These are phyloP conservation scores for Caenorhabditis brenneri DNA, from an alignment of 1,140 invertebrate genomes.

Conservation along the genomic window DNA sequence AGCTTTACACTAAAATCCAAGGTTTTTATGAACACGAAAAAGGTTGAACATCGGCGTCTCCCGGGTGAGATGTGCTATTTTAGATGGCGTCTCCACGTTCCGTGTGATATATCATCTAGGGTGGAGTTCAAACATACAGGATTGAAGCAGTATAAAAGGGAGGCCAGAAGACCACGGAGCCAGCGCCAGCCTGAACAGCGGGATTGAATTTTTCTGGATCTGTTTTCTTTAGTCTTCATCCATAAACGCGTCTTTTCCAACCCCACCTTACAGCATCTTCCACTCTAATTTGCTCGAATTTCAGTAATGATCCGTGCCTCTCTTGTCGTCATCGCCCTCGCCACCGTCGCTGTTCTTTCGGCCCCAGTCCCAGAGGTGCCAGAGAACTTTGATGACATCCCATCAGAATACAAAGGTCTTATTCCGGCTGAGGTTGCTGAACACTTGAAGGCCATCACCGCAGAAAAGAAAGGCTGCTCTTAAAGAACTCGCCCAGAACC, in stretches of 20 bases:
- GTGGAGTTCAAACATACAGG: background rate
- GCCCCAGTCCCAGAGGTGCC: slow-evolving; percentile 41
- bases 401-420: slow-evolving; percentile 47
- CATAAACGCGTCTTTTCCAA: background rate
- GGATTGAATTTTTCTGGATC: background rate
- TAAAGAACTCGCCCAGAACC: slow-evolving; percentile 47
- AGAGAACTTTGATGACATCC: slow-evolving; percentile 50
- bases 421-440: slow-evolving; percentile 53
- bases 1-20: slow-evolving; percentile 1
- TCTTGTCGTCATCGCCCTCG: slow-evolving; percentile 24
- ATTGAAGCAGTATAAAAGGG: background rate
- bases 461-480: slow-evolving; percentile 53
- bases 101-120: too few species aligned
- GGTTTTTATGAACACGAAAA: slow-evolving; percentile 4
- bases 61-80: background rate
- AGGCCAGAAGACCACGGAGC: background rate
- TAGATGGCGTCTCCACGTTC: too few species aligned
- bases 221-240: background rate
- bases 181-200: background rate
- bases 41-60: background rate
- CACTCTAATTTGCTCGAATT: background rate
- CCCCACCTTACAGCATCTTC: background rate
- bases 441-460: slow-evolving; percentile 53
- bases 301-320: slow-evolving; percentile 45
- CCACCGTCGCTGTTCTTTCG: background rate